phyloP scores from a whole-genome alignment of 92 coral and sea anemone species.

The Bergia sp. region DNA sequence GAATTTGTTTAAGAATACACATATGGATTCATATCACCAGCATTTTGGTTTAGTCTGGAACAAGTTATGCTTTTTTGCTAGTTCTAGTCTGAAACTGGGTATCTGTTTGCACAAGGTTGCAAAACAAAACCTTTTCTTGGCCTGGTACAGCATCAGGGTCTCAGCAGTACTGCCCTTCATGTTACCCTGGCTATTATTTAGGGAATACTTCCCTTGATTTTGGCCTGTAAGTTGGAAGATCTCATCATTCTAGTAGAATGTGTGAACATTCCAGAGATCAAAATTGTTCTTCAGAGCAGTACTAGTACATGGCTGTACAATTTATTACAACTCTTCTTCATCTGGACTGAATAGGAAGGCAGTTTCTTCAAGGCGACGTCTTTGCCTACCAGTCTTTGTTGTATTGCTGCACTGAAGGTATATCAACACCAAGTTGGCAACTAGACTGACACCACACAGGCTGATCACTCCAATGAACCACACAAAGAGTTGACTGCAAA shows the following conservation, averaged over 20 bases:
- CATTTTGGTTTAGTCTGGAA: no score
- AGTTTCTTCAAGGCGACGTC: slow-evolving; percentile 54
- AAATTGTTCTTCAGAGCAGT: background rate
- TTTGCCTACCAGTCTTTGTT: slow-evolving; percentile 47
- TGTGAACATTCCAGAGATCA: background rate
- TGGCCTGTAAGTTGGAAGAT: background rate
- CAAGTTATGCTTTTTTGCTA: no score
- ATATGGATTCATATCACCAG: no score
- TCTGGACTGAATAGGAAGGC: slow-evolving; percentile 68
- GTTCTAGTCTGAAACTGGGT: no score
- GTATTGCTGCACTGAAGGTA: slow-evolving; percentile 74
- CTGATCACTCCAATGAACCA: slow-evolving; percentile 89
- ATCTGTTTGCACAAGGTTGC: no score
- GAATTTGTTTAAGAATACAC: no score
- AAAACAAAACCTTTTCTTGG: no score
- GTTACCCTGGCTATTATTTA: no score
- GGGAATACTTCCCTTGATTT: background rate
- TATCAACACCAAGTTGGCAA: slow-evolving; percentile 81
- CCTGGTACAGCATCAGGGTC: background rate
- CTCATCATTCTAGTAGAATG: background rate
- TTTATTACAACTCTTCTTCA: slow-evolving; percentile 68
- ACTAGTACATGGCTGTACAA: background rate
- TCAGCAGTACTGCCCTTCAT: background rate
- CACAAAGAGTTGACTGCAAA: slow-evolving; percentile 71
- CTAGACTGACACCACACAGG: slow-evolving; percentile 75